These are phyloP conservation scores for Coryphaenoides rupestris DNA, from an alignment of 2,113 vertebrate species.

Conservation along the genomic window DNA sequence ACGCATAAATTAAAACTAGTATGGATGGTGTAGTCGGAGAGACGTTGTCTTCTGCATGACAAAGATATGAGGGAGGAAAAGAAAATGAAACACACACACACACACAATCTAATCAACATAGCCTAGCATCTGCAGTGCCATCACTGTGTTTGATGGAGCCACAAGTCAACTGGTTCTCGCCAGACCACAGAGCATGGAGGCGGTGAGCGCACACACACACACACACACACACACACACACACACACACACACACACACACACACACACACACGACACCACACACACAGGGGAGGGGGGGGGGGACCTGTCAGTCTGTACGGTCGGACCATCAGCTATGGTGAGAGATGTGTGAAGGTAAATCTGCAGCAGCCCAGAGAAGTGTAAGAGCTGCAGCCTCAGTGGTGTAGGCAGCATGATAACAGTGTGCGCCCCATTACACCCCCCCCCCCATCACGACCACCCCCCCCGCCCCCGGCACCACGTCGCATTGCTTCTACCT, in stretches of 20 bases:
- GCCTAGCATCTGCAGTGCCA: slow-evolving; percentile 22
- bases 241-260: neutral
- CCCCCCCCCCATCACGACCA: too few species aligned
- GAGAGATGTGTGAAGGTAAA: slow-evolving; percentile 12
- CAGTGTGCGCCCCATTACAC: too few species aligned
- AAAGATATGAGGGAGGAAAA: slow-evolving; percentile 14
- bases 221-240: slow-evolving; percentile 6
- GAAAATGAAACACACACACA: slow-evolving; percentile 13
- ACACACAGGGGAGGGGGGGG: too few species aligned
- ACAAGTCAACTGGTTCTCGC: slow-evolving; percentile 33
- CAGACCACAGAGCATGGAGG: slow-evolving; percentile 7
- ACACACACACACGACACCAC: slow-evolving; percentile 1
- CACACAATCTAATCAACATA: slow-evolving; percentile 30
- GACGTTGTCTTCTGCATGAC: slow-evolving; percentile 16
- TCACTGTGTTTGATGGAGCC: slow-evolving; percentile 31
- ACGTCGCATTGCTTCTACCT: too few species aligned
- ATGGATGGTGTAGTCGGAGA: neutral
- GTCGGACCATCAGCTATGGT: neutral
- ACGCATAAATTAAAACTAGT: slow-evolving; percentile 12
- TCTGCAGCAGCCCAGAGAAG: neutral
- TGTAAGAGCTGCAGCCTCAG: neutral
- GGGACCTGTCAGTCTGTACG: neutral
- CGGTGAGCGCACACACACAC: slow-evolving; percentile 14
- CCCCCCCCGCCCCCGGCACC: too few species aligned
- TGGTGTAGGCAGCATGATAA: neutral